phyloP scores from a whole-genome alignment of 2,113 vertebrate species.

The Stegostoma tigrinum region DNA sequence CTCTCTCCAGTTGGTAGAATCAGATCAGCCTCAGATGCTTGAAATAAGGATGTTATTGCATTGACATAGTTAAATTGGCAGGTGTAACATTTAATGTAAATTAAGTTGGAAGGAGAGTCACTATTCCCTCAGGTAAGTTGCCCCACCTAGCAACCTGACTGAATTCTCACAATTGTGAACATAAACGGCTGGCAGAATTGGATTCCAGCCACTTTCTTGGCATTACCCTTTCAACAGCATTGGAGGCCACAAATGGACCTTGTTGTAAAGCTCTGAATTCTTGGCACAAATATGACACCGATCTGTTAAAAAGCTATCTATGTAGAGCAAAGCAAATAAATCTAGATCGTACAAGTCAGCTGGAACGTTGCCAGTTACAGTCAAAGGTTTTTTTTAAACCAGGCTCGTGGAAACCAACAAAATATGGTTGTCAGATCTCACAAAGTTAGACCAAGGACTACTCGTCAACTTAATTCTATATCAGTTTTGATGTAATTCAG shows the following conservation, averaged over 20 bases:
- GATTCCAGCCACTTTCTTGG: background rate
- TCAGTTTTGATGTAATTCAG: background rate
- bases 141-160: background rate
- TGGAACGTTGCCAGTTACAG: background rate
- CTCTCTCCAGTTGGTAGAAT: background rate
- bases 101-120: background rate
- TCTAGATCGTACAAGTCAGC: background rate
- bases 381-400: background rate
- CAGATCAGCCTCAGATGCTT: background rate
- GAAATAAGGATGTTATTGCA: background rate
- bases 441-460: background rate
- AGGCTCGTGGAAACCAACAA: background rate
- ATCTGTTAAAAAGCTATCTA: background rate
- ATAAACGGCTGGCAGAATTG: background rate
- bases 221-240: background rate
- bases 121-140: background rate
- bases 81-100: slow-evolving; percentile 1
- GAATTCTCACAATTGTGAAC: slow-evolving; percentile 8
- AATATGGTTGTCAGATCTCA: background rate
- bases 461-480: background rate
- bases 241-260: background rate
- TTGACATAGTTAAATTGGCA: background rate
- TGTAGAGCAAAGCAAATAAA: background rate
- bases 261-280: background rate
- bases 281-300: background rate